Evolutionary conservation across 2,113 vertebrate genomes (phyloP), one percentile per base, ranked within the genome.

Genomic region (Peromyscus leucopus): DNA sequence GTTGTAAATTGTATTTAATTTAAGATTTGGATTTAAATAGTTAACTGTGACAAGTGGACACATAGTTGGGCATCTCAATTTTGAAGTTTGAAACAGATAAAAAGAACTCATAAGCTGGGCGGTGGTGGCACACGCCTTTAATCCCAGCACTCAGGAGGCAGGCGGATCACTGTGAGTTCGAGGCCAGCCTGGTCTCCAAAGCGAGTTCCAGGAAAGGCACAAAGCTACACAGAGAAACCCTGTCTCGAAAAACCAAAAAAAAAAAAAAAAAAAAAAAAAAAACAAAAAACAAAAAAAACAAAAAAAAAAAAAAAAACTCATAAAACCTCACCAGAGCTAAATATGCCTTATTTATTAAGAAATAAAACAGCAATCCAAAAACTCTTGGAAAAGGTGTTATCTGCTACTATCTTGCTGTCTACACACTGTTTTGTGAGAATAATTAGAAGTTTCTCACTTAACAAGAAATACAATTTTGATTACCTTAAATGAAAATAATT

Each of bases 401-500:
- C 63, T 33, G 42, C 15, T 79, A 36, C 5, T 26, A n/a, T 3
- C 19, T 11, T 65, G 57, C 57, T 63, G 36, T 63, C 82, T 85
- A 65, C 16, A 5, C 24, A 1, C 17, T 17, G 36, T 36, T 89
- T 57, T 65, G 33, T 82, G 55, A 87, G 84, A 78, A 55, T 24
- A 46, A 57, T 51, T 24, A 55, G 42, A 82, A 74, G 26, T 51
- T 85, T 89, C 63, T 51, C 19, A 69, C 82, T 76, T n/a, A 93
- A 85, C 48, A 82, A 36, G 39, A 75, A 87, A 65, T 36, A 71
- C 2, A 33, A 59, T 78, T 75, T 63, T 85, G 90, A 84, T n/a
- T 82, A 67, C 72, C 92, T 89, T 80, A 89, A 91, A 89, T 17
- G 39, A 78, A 94, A 92, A 94, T 42, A 94, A 84, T 19, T 89